Evolutionary conservation across 2,888 invertebrate genomes (phyloP), one percentile per base, ranked within the genome.

Genomic region (Chrysolina oricalcia): DNA sequence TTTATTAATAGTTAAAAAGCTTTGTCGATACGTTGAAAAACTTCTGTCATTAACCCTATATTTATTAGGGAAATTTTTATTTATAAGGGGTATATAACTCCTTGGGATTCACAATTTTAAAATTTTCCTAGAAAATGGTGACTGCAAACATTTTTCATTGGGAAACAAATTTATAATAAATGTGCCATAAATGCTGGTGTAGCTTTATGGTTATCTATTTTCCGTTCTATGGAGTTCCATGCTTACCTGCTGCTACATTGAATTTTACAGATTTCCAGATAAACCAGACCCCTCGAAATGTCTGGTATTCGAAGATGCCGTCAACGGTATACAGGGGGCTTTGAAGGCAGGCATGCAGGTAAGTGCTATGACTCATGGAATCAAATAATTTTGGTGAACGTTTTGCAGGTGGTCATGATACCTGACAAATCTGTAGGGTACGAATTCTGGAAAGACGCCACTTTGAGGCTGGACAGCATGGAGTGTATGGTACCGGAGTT

Each of bases 221-320:
- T n/a, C n/a, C n/a, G n/a, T n/a, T n/a, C n/a, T n/a, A n/a, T n/a
- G n/a, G n/a, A n/a, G n/a, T n/a, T n/a, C n/a, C n/a, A n/a, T 35
- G 35, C 35, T 35, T 8, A 35, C 8, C 35, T 27, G 8, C 35
- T 6, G n/a, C 46, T 46, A 6, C 1, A 50, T 50, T 50, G 10
- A 50, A 17, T 17, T 19, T 68, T 53, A 5, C 40, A 68, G 96
- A 77, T 97, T 97, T 86, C 88, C 90, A 0, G 92, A 93, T 75
- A 90, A 91, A 77, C 94, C 95, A 8, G 85, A 90, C 5, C 91
- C 93, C 4, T 89, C 90, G 73, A 89, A 92, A 87, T 95, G 96
- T 84, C 88, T 97, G 75, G 97, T 97, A 2, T 96, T 97, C 87
- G 98, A 98, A 90, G 98, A 98, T 88, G 95, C 97, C 0, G 94